phyloP scores from a whole-genome alignment of 2,113 vertebrate genomes.

The Periophthalmus modestus region DNA sequence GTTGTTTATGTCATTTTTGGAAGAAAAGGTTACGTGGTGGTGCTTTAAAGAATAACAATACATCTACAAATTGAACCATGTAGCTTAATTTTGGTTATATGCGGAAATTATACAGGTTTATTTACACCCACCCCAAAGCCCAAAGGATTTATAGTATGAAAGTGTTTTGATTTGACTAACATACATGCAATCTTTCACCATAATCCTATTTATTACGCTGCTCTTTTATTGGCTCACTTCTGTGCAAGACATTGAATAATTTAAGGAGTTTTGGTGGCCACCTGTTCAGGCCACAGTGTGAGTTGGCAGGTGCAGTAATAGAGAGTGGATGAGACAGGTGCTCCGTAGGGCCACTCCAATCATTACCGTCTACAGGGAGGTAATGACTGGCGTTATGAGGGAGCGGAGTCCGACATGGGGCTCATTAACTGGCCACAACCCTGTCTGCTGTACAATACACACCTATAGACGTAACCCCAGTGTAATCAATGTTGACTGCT shows the following conservation, averaged over 20 bases:
- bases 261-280: slow-evolving; percentile 16
- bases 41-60: background rate
- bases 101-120: background rate
- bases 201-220: background rate
- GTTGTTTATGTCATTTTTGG: too few relatives aligned
- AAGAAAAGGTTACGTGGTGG: too few relatives aligned
- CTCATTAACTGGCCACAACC: slow-evolving; percentile 50
- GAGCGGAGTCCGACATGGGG: slow-evolving; percentile 47
- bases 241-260: slow-evolving; percentile 10
- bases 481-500: slow-evolving; percentile 20
- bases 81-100: background rate
- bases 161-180: background rate
- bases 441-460: slow-evolving; percentile 16
- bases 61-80: background rate
- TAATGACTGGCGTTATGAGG: slow-evolving; percentile 62
- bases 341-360: slow-evolving; percentile 26
- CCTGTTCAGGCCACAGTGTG: slow-evolving; percentile 32
- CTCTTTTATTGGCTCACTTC: background rate
- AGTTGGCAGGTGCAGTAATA: slow-evolving; percentile 24
- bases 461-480: slow-evolving; percentile 19
- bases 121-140: too few relatives aligned
- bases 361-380: slow-evolving; percentile 55
- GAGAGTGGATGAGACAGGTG: slow-evolving; percentile 42
- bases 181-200: background rate
- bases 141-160: too few relatives aligned